Conservation (phyloP, 1,140 invertebrate genomes). For the Cydia amplana region DNA sequence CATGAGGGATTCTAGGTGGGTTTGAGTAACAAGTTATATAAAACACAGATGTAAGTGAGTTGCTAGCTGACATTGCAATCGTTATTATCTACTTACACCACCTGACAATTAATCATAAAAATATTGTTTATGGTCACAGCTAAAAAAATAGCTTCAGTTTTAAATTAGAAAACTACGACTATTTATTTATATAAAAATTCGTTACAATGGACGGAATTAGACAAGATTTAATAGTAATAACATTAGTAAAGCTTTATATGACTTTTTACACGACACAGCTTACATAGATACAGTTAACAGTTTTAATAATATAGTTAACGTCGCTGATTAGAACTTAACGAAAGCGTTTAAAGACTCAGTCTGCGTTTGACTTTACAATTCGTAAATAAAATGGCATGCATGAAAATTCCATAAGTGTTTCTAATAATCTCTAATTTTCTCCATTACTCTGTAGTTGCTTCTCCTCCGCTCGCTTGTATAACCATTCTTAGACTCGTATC, state of each 20-base stretch:
- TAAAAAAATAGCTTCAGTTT: constrained; percentile 18
- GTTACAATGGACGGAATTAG: constrained; percentile 66
- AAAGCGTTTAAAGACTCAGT: constrained; percentile 62
- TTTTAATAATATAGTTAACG: constrained; percentile 45
- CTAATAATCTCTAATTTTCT: constrained; percentile 78
- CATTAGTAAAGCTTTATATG: constrained; percentile 75
- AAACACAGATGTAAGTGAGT: background rate
- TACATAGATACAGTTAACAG: constrained; percentile 42
- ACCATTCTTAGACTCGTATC: constrained; percentile 68
- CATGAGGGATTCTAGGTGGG: constrained; percentile 11
- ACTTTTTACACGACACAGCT: constrained; percentile 68
- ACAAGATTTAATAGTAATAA: constrained; percentile 56
- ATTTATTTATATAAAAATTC: constrained; percentile 42
- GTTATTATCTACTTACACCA: constrained; percentile 16
- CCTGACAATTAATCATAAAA: background rate
- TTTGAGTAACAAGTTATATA: constrained; percentile 18
- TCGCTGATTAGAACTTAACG: constrained; percentile 51
- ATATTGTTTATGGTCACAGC: background rate
- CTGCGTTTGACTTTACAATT: constrained; percentile 60
- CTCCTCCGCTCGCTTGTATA: constrained; percentile 65
- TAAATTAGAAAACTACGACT: constrained; percentile 41
- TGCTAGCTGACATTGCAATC: background rate
- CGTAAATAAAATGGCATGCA: constrained; percentile 42
- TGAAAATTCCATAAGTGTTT: constrained; percentile 23
- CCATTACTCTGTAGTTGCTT: constrained; percentile 75